Evolutionary conservation across 2,113 vertebrate genomes (phyloP).

Genomic region (Semnornis frantzii): DNA sequence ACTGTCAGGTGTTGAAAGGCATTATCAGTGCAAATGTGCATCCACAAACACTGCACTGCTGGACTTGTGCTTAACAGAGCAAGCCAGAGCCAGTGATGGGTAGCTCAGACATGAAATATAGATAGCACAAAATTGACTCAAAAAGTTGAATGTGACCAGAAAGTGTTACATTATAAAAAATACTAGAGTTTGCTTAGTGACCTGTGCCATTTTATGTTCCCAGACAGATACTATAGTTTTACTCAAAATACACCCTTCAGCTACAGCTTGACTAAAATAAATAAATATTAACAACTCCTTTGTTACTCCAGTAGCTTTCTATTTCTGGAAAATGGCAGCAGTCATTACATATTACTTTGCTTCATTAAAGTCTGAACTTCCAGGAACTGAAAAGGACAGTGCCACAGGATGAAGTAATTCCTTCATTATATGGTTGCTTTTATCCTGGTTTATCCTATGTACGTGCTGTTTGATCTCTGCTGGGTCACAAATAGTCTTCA

Average conservation of each 20-base stretch:
- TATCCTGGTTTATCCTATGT: no score
- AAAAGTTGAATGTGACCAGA: background rate
- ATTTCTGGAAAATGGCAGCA: background rate
- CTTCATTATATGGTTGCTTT: background rate
- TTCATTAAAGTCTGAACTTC: constrained; percentile 14
- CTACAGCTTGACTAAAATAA: background rate
- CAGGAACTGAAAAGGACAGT: background rate
- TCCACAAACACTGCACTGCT: rapidly evolving
- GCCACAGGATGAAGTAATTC: constrained; percentile 16
- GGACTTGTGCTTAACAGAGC: background rate
- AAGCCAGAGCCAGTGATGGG: background rate
- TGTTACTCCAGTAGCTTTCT: background rate
- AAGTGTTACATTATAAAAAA: background rate
- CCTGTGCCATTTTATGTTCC: background rate
- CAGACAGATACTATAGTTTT: background rate
- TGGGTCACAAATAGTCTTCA: constrained; percentile 6
- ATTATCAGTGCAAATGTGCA: background rate
- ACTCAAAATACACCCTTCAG: background rate
- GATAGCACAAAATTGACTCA: background rate
- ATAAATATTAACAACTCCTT: background rate
- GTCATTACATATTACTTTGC: background rate
- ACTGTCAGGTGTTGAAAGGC: rapidly evolving
- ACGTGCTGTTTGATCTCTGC: background rate
- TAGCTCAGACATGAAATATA: background rate
- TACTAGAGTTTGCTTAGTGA: background rate